Conservation (phyloP, 2,113 vertebrate genomes). For the Apteryx mantelli region DNA sequence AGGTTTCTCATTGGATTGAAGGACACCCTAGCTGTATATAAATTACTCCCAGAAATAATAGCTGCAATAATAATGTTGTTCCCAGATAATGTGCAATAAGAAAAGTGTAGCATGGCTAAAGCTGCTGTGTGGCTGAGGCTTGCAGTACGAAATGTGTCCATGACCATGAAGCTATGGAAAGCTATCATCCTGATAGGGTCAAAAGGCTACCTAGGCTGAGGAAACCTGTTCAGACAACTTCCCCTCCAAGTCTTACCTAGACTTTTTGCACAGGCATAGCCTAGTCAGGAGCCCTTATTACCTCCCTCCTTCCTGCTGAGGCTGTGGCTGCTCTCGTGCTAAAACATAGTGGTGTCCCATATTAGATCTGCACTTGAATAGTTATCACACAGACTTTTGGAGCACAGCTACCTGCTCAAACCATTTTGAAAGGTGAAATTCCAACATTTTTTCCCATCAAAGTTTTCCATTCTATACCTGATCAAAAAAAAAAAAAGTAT, state of each 20-base stretch:
- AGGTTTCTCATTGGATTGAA: neutral
- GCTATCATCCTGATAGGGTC: neutral
- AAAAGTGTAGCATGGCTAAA: neutral
- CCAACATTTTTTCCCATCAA: neutral
- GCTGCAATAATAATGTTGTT: neutral
- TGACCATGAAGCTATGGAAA: neutral
- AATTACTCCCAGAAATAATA: neutral
- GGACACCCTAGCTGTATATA: neutral
- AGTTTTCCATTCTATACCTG: neutral
- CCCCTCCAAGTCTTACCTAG: neutral
- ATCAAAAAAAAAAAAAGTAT: neutral
- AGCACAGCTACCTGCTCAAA: neutral
- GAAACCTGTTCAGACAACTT: neutral
- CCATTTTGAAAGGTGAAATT: neutral
- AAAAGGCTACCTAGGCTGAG: neutral
- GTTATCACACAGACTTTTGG: neutral
- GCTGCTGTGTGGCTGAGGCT: fast-evolving
- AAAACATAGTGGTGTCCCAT: neutral
- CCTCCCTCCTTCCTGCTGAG: neutral
- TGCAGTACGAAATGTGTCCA: fast-evolving
- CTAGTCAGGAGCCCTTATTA: neutral
- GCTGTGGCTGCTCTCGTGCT: neutral
- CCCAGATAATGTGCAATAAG: neutral
- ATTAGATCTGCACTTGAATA: neutral
- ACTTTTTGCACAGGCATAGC: neutral